A percentile compares a stretch with the other conserved stretches of the same genome.
These are phyloP conservation scores for Macrotus californicus DNA, from an alignment of 2,113 vertebrate genomes.

Conservation along the genomic window DNA sequence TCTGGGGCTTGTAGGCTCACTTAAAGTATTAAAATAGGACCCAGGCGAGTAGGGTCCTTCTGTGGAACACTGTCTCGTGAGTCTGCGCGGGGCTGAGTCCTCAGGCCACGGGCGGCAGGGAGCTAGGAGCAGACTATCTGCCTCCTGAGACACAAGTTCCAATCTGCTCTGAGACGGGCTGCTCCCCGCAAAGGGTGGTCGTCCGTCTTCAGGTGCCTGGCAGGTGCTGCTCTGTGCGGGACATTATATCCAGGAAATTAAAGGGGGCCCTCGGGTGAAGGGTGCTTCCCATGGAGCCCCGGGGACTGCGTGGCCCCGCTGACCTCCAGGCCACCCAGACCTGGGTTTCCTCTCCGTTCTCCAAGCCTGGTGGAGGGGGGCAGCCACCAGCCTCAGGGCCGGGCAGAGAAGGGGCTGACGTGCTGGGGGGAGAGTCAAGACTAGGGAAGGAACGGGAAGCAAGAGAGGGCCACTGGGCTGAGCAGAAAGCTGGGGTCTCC, in stretches of 20 bases:
- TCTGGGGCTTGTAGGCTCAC: background rate
- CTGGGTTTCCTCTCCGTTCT: too few relatives aligned
- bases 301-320: too few relatives aligned
- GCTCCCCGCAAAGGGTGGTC: constrained; percentile 34
- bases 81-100: background rate
- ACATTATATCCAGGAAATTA: constrained; percentile 29
- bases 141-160: constrained; percentile 54
- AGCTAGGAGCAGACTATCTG: background rate
- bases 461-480: rapidly evolving
- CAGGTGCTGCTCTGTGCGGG: background rate
- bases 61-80: rapidly evolving
- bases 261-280: background rate
- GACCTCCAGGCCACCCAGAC: background rate
- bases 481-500: too few relatives aligned
- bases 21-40: background rate
- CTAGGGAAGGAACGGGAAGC: too few relatives aligned
- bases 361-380: too few relatives aligned
- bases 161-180: constrained; percentile 46
- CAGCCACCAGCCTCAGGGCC: too few relatives aligned
- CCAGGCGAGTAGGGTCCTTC: rapidly evolving
- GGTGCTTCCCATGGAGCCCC: background rate
- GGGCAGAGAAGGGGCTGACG: too few relatives aligned
- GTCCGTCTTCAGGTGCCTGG: constrained; percentile 8
- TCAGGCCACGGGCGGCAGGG: rapidly evolving
- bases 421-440: too few relatives aligned